These are phyloP conservation scores for Serinus canaria DNA, from an alignment of 2,113 vertebrate species.

Conservation along the genomic window DNA sequence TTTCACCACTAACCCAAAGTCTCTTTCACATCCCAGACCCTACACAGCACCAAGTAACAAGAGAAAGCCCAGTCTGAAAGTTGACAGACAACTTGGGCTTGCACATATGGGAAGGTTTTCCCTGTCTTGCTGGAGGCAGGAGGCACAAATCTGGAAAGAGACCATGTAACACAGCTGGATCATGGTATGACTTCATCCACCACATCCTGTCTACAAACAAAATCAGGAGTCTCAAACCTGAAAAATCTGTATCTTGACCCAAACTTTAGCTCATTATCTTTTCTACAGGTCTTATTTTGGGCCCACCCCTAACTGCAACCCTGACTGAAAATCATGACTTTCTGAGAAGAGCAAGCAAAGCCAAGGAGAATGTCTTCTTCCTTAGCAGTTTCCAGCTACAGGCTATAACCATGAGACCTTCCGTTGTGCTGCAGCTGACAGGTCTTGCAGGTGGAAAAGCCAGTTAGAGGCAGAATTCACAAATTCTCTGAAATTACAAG, in stretches of 20 bases:
- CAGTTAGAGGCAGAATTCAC: background rate
- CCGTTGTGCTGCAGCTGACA: background rate
- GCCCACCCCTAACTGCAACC: background rate
- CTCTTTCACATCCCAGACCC: background rate
- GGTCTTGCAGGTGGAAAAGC: background rate
- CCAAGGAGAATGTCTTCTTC: background rate
- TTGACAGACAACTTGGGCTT: background rate
- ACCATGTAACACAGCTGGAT: background rate
- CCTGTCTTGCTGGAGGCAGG: background rate
- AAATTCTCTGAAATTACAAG: background rate
- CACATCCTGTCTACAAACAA: background rate
- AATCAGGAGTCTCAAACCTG: background rate
- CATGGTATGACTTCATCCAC: background rate
- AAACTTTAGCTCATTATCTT: background rate
- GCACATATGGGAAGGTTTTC: background rate
- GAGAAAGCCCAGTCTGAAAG: background rate
- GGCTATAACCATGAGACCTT: background rate
- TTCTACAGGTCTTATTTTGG: background rate
- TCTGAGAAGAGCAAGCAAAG: background rate
- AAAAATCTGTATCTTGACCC: background rate
- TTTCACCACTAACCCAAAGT: background rate
- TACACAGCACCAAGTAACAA: background rate
- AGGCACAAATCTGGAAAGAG: background rate
- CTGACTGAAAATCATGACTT: background rate
- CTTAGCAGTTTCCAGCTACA: background rate